Conservation (phyloP, 2,888 invertebrate species). For the Thalpophila matura region DNA sequence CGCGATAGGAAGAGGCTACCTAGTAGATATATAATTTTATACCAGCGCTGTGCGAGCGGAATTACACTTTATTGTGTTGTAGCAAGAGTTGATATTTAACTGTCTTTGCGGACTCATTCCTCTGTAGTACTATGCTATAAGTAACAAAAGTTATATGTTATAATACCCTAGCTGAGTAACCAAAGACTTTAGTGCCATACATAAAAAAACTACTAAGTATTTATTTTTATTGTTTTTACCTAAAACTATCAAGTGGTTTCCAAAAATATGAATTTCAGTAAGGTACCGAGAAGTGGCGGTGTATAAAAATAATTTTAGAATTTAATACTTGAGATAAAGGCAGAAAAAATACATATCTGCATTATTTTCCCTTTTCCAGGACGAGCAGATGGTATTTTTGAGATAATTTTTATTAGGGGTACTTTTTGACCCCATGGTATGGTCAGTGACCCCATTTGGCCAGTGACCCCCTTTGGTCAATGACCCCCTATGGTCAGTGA, state of each 20-base stretch:
- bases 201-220: slow-evolving; percentile 5
- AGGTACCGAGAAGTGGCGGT: slow-evolving; percentile 29
- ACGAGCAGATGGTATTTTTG: not conserved
- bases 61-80: too few relatives aligned
- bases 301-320: slow-evolving; percentile 54
- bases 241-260: slow-evolving; percentile 40
- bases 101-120: too few relatives aligned
- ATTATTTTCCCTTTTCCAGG: slow-evolving; percentile 7
- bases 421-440: not conserved
- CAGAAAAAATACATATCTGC: not conserved
- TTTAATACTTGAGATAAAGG: slow-evolving; percentile 5
- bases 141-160: not conserved
- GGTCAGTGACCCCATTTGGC: not conserved
- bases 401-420: not conserved
- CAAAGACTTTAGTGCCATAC: not conserved
- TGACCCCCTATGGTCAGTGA: not conserved
- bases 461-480: too few relatives aligned
- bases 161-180: not conserved
- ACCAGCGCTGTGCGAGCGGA: too few relatives aligned
- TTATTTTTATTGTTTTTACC: not conserved
- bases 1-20: too few relatives aligned
- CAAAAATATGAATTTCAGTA: slow-evolving; percentile 49
- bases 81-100: too few relatives aligned
- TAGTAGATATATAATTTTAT: too few relatives aligned
- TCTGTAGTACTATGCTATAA: slow-evolving; percentile 2